Conservation (phyloP, 2,797 vertebrate genomes). For the Helicolenus hilgendorfi region DNA sequence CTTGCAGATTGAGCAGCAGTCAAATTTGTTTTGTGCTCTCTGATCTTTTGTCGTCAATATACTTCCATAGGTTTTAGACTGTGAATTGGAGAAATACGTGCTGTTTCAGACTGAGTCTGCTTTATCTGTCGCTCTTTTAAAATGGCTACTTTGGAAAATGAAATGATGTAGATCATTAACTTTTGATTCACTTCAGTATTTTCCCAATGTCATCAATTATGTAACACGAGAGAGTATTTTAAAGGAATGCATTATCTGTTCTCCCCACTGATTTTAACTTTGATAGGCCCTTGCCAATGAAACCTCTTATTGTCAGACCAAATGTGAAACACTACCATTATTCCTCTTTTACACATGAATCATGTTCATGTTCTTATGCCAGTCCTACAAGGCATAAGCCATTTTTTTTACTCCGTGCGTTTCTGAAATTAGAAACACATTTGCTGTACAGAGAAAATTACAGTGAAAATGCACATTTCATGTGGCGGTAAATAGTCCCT, state of each 20-base stretch:
- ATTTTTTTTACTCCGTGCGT: background rate
- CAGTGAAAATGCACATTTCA: slow-evolving; percentile 14
- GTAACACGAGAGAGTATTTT: slow-evolving; percentile 57
- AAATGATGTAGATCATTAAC: slow-evolving; percentile 76
- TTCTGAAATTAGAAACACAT: background rate
- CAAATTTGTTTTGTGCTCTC: background rate
- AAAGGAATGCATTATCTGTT: slow-evolving; percentile 37
- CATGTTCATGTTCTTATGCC: too few relatives aligned
- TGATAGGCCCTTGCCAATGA: slow-evolving; percentile 13
- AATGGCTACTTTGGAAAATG: slow-evolving; percentile 63
- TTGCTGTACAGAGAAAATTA: slow-evolving; percentile 2
- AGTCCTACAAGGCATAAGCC: background rate
- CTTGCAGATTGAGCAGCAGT: background rate
- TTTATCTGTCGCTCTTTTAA: slow-evolving; percentile 43
- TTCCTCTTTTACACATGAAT: background rate
- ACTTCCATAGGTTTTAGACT: slow-evolving; percentile 13
- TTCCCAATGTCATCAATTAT: slow-evolving; percentile 73
- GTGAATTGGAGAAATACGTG: slow-evolving; percentile 55
- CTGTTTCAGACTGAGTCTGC: slow-evolving; percentile 26
- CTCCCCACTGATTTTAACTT: slow-evolving; percentile 40
- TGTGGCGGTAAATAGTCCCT: slow-evolving; percentile 6
- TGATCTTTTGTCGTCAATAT: background rate
- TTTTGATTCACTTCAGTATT: slow-evolving; percentile 69
- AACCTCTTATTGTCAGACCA: slow-evolving; percentile 5
- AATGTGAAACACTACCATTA: slow-evolving; percentile 15